These are phyloP conservation scores for Lagopus leucura DNA, from an alignment of 2,113 vertebrate species.

Conservation along the genomic window DNA sequence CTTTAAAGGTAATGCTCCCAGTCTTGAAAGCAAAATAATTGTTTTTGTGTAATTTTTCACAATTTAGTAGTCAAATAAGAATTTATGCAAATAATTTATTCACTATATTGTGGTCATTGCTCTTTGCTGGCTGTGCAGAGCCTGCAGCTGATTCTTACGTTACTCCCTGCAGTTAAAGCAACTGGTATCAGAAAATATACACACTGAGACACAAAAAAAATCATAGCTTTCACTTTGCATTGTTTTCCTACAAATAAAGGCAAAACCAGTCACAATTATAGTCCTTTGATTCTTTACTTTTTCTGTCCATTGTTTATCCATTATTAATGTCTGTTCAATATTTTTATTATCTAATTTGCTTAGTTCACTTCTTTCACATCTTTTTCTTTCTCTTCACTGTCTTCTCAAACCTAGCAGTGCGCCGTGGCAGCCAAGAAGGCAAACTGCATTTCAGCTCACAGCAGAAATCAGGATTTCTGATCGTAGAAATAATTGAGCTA, in stretches of 20 bases:
- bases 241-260: neutral
- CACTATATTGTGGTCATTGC: neutral
- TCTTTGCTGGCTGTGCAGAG: neutral
- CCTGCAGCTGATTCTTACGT: neutral
- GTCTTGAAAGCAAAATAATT: neutral
- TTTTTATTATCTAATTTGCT: neutral
- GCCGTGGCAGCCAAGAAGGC: neutral
- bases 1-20: too few relatives aligned
- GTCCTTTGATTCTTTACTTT: neutral
- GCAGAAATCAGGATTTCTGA: neutral
- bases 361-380: neutral
- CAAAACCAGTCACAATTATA: neutral
- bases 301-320: neutral
- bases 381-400: neutral
- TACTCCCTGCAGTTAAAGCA: neutral
- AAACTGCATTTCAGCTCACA: neutral
- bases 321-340: neutral
- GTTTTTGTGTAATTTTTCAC: neutral
- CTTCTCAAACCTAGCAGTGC: neutral
- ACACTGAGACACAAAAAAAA: neutral
- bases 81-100: neutral
- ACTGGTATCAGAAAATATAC: neutral
- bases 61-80: neutral
- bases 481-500: neutral
- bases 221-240: neutral